Conservation (phyloP, 2,888 invertebrate species). For the Ephialtes manifestator region DNA sequence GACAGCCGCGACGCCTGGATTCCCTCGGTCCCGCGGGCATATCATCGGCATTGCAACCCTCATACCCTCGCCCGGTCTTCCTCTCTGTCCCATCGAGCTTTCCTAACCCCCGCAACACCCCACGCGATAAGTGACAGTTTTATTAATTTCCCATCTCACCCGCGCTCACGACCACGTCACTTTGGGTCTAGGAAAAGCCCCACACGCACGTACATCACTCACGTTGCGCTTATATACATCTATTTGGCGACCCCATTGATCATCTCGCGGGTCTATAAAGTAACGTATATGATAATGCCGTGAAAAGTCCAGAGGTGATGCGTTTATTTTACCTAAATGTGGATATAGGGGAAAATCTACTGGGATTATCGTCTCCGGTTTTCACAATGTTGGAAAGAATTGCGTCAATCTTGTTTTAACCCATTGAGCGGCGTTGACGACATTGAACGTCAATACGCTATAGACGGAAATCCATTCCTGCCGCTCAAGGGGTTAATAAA, state of each 20-base stretch:
- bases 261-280: slow-evolving; percentile 13
- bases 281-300: background rate
- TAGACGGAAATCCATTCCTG: no score
- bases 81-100: slow-evolving; percentile 32
- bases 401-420: slow-evolving; percentile 7
- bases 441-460: no score
- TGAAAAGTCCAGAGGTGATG: slow-evolving; percentile 5
- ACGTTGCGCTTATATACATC: slow-evolving; percentile 47
- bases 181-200: slow-evolving; percentile 22
- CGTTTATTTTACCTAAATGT: slow-evolving; percentile 48
- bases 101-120: slow-evolving; percentile 47
- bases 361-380: slow-evolving; percentile 1
- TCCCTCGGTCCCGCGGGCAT: slow-evolving; percentile 65
- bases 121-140: slow-evolving; percentile 90
- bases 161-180: slow-evolving; percentile 67
- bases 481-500: background rate
- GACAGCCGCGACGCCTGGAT: slow-evolving; percentile 59
- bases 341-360: slow-evolving; percentile 13
- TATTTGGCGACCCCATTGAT: background rate
- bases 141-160: slow-evolving; percentile 90
- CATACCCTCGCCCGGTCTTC: slow-evolving; percentile 20
- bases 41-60: slow-evolving; percentile 59
- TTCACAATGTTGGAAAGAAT: slow-evolving; percentile 3
- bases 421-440: no score
- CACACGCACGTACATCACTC: slow-evolving; percentile 59